These are phyloP conservation scores for Cottoperca gobio DNA, from an alignment of 2,797 vertebrate genomes.

Conservation along the genomic window DNA sequence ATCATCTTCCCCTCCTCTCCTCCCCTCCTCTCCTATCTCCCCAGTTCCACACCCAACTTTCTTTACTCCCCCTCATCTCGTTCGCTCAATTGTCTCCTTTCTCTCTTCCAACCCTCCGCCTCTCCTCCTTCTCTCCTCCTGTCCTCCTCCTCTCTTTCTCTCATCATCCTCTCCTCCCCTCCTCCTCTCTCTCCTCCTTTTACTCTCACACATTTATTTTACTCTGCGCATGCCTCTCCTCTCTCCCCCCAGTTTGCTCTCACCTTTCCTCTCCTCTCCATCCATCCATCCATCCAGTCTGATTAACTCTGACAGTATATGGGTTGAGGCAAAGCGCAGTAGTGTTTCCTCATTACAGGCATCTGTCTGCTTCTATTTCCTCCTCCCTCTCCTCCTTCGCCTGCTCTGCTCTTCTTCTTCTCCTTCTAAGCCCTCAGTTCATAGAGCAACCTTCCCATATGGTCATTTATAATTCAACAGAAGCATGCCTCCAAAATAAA, in stretches of 20 bases:
- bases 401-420: conserved; percentile 37
- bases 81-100: not conserved
- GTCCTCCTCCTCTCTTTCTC: too few relatives aligned
- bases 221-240: too few relatives aligned
- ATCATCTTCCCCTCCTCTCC: too few relatives aligned
- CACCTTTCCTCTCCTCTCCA: conserved; percentile 17
- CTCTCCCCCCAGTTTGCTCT: not conserved
- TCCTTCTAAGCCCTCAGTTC: conserved; percentile 42
- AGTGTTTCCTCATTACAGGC: conserved; percentile 77
- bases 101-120: not conserved
- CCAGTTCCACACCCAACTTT: not conserved
- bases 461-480: conserved; percentile 84
- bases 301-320: conserved; percentile 76
- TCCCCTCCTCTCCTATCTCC: too few relatives aligned
- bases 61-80: not conserved
- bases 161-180: too few relatives aligned
- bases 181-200: too few relatives aligned
- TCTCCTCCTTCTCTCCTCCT: too few relatives aligned
- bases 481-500: conserved; percentile 76
- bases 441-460: conserved; percentile 75
- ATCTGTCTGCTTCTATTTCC: conserved; percentile 77
- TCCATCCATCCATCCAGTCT: conserved; percentile 52
- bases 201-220: too few relatives aligned
- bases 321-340: conserved; percentile 63
- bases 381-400: conserved; percentile 32